These are phyloP conservation scores for Cebidichthys violaceus DNA, from an alignment of 2,113 vertebrate species.

Conservation along the genomic window DNA sequence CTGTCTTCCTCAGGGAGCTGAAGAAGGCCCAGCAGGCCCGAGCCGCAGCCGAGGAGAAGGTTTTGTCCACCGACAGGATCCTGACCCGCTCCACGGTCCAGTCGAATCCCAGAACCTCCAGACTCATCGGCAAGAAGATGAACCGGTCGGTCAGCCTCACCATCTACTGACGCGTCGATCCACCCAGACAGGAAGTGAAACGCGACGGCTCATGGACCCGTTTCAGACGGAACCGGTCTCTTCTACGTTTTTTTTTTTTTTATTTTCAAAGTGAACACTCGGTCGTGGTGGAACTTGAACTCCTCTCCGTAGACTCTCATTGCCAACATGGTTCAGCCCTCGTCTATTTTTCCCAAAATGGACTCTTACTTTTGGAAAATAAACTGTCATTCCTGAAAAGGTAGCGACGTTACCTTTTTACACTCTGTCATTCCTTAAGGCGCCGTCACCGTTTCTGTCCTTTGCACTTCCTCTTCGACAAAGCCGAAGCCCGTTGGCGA, in stretches of 20 bases:
- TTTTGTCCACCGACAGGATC: conserved; percentile 90
- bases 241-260: neutral
- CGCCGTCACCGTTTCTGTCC: conserved; percentile 44
- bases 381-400: conserved; percentile 37
- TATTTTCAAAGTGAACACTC: neutral
- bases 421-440: conserved; percentile 56
- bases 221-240: neutral
- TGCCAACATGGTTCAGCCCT: conserved; percentile 40
- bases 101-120: conserved; percentile 85
- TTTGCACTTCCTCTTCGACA: conserved; percentile 71
- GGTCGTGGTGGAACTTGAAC: conserved; percentile 30
- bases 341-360: neutral
- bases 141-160: conserved; percentile 96
- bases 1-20: conserved; percentile 87
- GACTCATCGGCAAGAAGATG: conserved; percentile 98
- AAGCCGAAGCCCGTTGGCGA: conserved; percentile 44
- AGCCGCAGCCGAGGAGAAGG: conserved; percentile 93
- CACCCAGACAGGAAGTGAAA: conserved; percentile 14
- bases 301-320: conserved; percentile 32
- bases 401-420: conserved; percentile 58
- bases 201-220: conserved; percentile 51
- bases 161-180: conserved; percentile 87
- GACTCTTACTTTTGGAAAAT: neutral
- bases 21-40: conserved; percentile 98
- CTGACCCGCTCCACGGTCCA: conserved; percentile 93